A percentile compares a stretch with the other conserved stretches of the same genome.
Conservation (phyloP, 2,113 vertebrate species). For the Peromyscus polionotus region DNA sequence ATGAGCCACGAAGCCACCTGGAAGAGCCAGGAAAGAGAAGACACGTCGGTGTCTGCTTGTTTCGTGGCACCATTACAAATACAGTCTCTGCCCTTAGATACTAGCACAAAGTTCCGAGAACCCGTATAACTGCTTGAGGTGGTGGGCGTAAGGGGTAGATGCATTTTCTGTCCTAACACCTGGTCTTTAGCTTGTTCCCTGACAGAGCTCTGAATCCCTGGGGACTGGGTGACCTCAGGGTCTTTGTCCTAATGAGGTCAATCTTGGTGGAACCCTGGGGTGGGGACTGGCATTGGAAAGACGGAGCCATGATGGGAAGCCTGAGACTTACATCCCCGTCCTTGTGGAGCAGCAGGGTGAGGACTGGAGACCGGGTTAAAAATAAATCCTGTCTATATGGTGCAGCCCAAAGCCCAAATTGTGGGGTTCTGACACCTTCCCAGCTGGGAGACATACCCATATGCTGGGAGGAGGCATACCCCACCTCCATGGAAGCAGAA, state of each 20-base stretch:
- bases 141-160: fast-evolving
- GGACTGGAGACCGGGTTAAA: neutral
- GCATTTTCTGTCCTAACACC: neutral
- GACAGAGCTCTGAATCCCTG: neutral
- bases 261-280: neutral
- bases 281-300: neutral
- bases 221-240: neutral
- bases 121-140: neutral
- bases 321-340: neutral
- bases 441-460: neutral
- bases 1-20: conserved; percentile 81
- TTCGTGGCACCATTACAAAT: fast-evolving
- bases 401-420: neutral
- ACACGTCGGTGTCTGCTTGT: neutral
- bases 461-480: fast-evolving
- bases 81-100: neutral
- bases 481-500: neutral
- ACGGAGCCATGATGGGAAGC: neutral
- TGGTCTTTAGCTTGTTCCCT: neutral
- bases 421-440: neutral
- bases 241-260: neutral
- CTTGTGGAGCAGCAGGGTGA: neutral
- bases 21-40: neutral
- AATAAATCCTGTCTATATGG: neutral
- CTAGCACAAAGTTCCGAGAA: neutral